Evolutionary conservation across 2,888 invertebrate species (phyloP), one percentile per base, ranked within the genome.

Genomic region (Polia nebulosa): DNA sequence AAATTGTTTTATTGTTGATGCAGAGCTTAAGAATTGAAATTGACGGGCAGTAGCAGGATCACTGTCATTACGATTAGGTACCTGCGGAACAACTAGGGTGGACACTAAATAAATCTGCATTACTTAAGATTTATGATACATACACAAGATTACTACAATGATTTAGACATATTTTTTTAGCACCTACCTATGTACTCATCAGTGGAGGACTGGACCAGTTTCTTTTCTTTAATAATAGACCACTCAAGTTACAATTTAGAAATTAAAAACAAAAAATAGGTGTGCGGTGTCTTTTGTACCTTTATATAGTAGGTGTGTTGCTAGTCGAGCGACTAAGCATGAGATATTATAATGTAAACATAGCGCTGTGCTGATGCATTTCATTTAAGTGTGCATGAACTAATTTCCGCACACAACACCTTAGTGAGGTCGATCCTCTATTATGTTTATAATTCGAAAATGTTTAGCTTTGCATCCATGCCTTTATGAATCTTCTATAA

Each of bases 211-310:
- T n/a, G n/a, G n/a, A n/a, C n/a, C n/a, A n/a, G n/a, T n/a, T n/a
- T n/a, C n/a, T n/a, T 77, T 56, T 57, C 52, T 8, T 36, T 73
- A 73, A 51, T 55, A 65, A 70, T 64, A 72, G 66, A 67, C 80
- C 81, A 84, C 89, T 89, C 88, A 91, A 89, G 74, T 75, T 63
- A 72, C 79, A 87, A 87, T 89, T 87, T 86, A 82, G 81, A 81
- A 79, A 85, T 84, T 79, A 82, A 74, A 78, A 82, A 74, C 79
- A 82, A 67, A 72, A 64, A 74, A 65, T 61, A 32, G 22, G 45
- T 20, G n/a, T n/a, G 9, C 32, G 45, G 36, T 22, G 34, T 41
- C 32, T 29, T 64, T 49, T 29, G 32, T 36, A 39, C 15, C 17
- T 4, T n/a, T n/a, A n/a, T 53, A 39, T 22, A 34, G 34, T 41